These are phyloP conservation scores for Lasiommata megera DNA, from an alignment of 2,888 invertebrate species.

Conservation along the genomic window DNA sequence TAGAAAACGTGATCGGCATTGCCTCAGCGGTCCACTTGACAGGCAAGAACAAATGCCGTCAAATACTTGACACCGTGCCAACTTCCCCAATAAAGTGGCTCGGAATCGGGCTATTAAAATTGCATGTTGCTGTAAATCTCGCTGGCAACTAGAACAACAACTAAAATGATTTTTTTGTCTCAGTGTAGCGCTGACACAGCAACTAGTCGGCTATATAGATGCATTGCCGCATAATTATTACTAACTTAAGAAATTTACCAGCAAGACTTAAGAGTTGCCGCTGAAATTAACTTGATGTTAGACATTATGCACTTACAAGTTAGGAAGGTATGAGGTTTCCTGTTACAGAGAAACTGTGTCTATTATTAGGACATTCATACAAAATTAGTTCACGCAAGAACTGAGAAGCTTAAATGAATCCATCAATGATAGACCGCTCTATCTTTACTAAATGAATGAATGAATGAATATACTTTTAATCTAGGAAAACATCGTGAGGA, in stretches of 20 bases:
- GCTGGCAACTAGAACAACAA: neutral
- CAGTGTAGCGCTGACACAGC: neutral
- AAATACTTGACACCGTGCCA: constrained; percentile 74
- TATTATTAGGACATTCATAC: no score
- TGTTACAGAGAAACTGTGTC: no score
- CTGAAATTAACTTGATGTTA: neutral
- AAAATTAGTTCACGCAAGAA: no score
- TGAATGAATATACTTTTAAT: no score
- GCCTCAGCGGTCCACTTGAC: constrained; percentile 51
- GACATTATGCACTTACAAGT: neutral
- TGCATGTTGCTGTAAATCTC: constrained; percentile 8
- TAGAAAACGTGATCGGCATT: constrained; percentile 10
- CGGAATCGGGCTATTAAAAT: constrained; percentile 8
- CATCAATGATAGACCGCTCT: no score
- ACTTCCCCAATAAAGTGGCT: constrained; percentile 32
- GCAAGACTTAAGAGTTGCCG: no score
- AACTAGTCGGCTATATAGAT: neutral
- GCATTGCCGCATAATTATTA: neutral
- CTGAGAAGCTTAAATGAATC: no score
- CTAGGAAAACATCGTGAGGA: no score
- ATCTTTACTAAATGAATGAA: no score
- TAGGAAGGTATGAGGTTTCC: no score
- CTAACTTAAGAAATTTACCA: no score
- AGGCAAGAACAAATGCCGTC: constrained; percentile 58
- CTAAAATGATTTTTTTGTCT: neutral